phyloP scores from a whole-genome alignment of 2,888 invertebrate genomes.

The Leucoptera coffeella region DNA sequence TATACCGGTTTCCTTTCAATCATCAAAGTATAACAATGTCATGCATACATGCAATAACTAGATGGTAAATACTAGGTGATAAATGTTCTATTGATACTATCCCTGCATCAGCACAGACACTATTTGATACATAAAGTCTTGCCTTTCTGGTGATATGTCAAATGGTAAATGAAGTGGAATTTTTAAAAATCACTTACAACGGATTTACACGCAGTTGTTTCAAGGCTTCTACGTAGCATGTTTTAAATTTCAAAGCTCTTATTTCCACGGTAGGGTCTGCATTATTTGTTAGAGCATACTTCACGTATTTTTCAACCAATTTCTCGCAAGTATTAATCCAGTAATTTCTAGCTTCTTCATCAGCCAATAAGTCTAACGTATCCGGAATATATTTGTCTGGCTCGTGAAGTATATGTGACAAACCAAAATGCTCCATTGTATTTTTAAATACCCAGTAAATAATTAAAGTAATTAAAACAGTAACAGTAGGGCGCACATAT shows the following conservation, averaged over 20 bases:
- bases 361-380: conserved; percentile 81
- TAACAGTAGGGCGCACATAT: too few species aligned
- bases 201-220: conserved; percentile 72
- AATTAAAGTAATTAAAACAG: too few species aligned
- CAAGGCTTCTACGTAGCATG: conserved; percentile 75
- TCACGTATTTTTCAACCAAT: conserved; percentile 78
- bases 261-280: conserved; percentile 69
- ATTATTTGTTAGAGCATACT: conserved; percentile 73
- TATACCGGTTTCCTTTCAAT: too few species aligned
- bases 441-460: too few species aligned
- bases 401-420: conserved; percentile 61
- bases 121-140: too few species aligned
- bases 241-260: conserved; percentile 75
- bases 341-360: conserved; percentile 80
- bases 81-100: too few species aligned
- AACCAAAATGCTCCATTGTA: conserved; percentile 43
- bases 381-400: conserved; percentile 82
- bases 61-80: too few species aligned
- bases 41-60: too few species aligned
- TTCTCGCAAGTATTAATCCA: conserved; percentile 91
- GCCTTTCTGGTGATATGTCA: too few species aligned
- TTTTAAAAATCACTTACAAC: conserved; percentile 54
- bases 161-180: too few species aligned
- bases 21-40: too few species aligned
- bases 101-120: too few species aligned